These are phyloP conservation scores for Cathartes aura DNA, from an alignment of 2,113 vertebrate genomes.

Conservation along the genomic window DNA sequence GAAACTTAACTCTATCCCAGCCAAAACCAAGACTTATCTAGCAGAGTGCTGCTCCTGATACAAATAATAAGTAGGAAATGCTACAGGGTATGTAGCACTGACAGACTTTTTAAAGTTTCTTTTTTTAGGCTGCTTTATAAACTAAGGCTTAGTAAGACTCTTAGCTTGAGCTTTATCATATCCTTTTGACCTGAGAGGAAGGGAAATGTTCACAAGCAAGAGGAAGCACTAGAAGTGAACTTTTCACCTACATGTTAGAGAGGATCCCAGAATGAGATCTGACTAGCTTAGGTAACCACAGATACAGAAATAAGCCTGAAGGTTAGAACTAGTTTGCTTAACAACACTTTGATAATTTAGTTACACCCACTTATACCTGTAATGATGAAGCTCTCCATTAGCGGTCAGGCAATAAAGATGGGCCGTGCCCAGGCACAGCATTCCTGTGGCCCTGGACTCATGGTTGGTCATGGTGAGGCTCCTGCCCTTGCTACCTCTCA, in stretches of 20 bases:
- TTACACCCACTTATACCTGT: not conserved
- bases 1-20: too few relatives aligned
- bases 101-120: not conserved
- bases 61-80: not conserved
- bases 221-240: not conserved
- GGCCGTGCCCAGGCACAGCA: not conserved
- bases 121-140: not conserved
- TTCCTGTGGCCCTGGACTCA: not conserved
- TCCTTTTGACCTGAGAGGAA: not conserved
- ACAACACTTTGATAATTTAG: not conserved
- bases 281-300: not conserved
- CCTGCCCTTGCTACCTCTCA: not conserved
- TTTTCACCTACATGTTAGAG: not conserved
- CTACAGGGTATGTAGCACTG: not conserved
- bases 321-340: not conserved
- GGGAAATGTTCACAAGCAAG: not conserved
- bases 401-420: not conserved
- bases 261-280: not conserved
- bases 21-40: not conserved
- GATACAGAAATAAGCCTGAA: not conserved
- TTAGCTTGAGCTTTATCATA: not conserved
- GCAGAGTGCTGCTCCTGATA: not conserved
- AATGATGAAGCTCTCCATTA: not conserved
- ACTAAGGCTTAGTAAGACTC: not conserved
- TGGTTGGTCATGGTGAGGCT: rapidly evolving